phyloP scores from a whole-genome alignment of 1,140 invertebrate species.

The Diorhabda carinulata region DNA sequence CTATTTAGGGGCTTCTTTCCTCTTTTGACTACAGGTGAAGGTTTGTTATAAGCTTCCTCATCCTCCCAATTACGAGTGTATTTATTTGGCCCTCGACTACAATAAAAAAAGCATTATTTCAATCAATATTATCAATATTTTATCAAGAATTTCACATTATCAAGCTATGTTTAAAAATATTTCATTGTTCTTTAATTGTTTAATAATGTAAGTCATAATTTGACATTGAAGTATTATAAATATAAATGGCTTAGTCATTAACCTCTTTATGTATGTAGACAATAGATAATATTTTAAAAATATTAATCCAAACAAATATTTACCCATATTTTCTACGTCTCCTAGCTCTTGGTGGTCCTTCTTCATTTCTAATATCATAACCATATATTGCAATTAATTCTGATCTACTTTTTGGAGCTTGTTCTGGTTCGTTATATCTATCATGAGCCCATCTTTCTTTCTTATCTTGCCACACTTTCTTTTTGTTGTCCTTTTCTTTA shows the following conservation, averaged over 20 bases:
- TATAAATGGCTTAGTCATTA: too few species aligned
- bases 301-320: conserved; percentile 20
- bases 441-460: conserved; percentile 87
- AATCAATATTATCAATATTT: conserved; percentile 1
- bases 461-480: conserved; percentile 61
- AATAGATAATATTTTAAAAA: neutral
- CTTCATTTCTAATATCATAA: conserved; percentile 91
- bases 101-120: conserved; percentile 18
- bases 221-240: neutral
- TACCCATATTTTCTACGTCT: conserved; percentile 82
- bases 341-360: conserved; percentile 81
- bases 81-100: conserved; percentile 81
- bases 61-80: conserved; percentile 91
- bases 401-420: conserved; percentile 81
- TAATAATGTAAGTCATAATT: neutral
- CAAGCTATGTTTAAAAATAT: too few species aligned
- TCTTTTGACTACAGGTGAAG: conserved; percentile 26
- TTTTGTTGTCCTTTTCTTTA: conserved; percentile 48
- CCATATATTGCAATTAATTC: conserved; percentile 88
- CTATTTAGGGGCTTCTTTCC: conserved; percentile 15
- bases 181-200: too few species aligned
- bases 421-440: conserved; percentile 73
- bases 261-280: too few species aligned
- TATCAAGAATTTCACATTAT: neutral
- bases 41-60: conserved; percentile 74